These are phyloP conservation scores for Pseudachorutes palmiensis DNA, from an alignment of 1,140 invertebrate genomes.

Conservation along the genomic window DNA sequence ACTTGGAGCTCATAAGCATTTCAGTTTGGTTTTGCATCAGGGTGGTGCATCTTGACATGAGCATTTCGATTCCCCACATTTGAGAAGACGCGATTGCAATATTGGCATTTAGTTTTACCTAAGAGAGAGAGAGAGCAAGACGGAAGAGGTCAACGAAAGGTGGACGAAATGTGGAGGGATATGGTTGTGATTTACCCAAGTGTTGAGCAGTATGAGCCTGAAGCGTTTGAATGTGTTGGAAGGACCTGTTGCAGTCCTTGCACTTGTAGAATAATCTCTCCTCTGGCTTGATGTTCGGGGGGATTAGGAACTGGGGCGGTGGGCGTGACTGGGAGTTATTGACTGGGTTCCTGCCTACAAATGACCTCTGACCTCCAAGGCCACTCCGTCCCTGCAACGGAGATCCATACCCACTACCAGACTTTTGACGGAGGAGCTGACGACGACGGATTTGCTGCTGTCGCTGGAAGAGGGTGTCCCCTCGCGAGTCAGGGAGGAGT, in stretches of 20 bases:
- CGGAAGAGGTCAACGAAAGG: neutral
- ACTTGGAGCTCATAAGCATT: too few relatives aligned
- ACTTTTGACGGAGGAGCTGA: neutral
- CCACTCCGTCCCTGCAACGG: neutral
- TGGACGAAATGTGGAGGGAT: neutral
- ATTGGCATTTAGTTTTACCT: constrained; percentile 22
- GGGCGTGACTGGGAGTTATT: neutral
- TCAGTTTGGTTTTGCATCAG: constrained; percentile 6
- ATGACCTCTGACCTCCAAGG: neutral
- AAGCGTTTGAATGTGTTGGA: constrained; percentile 24
- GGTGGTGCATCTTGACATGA: constrained; percentile 29
- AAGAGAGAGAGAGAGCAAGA: neutral
- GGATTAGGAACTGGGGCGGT: neutral
- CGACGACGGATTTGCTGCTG: constrained; percentile 8
- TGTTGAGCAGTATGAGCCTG: constrained; percentile 25
- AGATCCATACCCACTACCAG: neutral
- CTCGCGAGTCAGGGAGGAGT: neutral
- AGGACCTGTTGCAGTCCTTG: constrained; percentile 22
- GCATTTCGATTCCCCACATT: constrained; percentile 31
- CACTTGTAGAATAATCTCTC: constrained; percentile 17
- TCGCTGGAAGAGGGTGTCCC: neutral
- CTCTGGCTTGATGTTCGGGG: neutral
- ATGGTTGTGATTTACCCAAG: neutral
- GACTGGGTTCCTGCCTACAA: neutral
- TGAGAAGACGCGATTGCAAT: constrained; percentile 22